Conservation (phyloP, 2,797 vertebrate genomes). For the Coranthus polyacanthus region DNA sequence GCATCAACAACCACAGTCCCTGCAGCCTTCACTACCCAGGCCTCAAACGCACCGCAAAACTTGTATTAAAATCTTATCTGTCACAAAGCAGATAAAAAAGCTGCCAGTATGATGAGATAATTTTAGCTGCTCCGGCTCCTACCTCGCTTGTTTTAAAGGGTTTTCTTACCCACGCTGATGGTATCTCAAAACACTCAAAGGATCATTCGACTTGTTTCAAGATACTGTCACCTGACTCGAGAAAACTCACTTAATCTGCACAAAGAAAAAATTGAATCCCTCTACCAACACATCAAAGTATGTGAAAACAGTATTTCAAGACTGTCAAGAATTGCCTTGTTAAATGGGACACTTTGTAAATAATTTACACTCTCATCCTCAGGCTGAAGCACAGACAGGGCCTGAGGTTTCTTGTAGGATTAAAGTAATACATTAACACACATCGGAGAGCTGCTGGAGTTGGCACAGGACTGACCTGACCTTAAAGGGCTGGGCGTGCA, state of each 20-base stretch:
- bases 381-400: slow-evolving; percentile 7
- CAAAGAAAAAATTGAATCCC: not conserved
- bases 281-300: slow-evolving; percentile 1
- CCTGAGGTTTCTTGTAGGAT: slow-evolving; percentile 25
- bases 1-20: slow-evolving; percentile 34
- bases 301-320: slow-evolving; percentile 9
- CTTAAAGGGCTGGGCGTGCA: not conserved
- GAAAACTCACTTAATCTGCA: not conserved
- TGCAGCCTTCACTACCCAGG: slow-evolving; percentile 1
- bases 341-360: slow-evolving; percentile 35
- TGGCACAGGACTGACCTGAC: slow-evolving; percentile 22
- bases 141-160: slow-evolving; percentile 4
- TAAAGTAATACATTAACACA: slow-evolving; percentile 35
- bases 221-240: slow-evolving; percentile 25
- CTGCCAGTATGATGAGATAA: slow-evolving; percentile 25
- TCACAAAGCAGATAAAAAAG: slow-evolving; percentile 16
- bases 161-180: slow-evolving; percentile 23
- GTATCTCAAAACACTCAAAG: slow-evolving; percentile 29
- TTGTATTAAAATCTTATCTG: slow-evolving; percentile 34
- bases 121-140: slow-evolving; percentile 22
- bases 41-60: slow-evolving; percentile 22
- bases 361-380: slow-evolving; percentile 29
- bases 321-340: slow-evolving; percentile 25
- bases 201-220: slow-evolving; percentile 13
- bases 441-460: slow-evolving; percentile 16